These are phyloP conservation scores for Pangasius macronema DNA, from an alignment of 2,797 vertebrate species.

Conservation along the genomic window DNA sequence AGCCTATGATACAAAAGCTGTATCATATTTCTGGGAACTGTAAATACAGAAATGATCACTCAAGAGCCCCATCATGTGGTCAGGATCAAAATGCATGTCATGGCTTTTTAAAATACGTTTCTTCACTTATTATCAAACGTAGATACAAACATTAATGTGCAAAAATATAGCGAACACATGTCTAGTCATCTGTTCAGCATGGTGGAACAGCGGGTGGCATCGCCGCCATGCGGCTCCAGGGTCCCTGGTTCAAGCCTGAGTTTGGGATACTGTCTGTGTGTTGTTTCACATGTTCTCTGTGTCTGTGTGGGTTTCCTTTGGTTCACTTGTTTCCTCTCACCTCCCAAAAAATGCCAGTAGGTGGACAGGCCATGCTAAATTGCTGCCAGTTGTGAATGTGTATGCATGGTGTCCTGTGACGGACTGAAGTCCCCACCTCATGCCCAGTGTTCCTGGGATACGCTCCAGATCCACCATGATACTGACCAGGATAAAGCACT, in stretches of 20 bases:
- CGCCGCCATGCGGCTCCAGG: neutral
- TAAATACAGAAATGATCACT: neutral
- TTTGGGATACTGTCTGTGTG: neutral
- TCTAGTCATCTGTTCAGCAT: neutral
- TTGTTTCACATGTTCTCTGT: neutral
- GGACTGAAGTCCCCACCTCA: neutral
- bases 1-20: neutral
- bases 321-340: neutral
- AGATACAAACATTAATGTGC: neutral
- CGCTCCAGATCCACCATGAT: neutral
- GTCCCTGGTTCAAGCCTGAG: neutral
- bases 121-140: conserved; percentile 4
- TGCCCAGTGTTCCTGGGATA: neutral
- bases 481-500: neutral
- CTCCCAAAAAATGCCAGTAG: neutral
- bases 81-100: neutral
- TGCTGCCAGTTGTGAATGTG: neutral
- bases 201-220: neutral
- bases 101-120: neutral
- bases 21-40: neutral
- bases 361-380: neutral
- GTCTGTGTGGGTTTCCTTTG: neutral
- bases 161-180: neutral
- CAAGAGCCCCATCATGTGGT: conserved; percentile 62
- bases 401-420: neutral